Conservation (phyloP, 2,113 vertebrate species). For the Nycticebus coucang region DNA sequence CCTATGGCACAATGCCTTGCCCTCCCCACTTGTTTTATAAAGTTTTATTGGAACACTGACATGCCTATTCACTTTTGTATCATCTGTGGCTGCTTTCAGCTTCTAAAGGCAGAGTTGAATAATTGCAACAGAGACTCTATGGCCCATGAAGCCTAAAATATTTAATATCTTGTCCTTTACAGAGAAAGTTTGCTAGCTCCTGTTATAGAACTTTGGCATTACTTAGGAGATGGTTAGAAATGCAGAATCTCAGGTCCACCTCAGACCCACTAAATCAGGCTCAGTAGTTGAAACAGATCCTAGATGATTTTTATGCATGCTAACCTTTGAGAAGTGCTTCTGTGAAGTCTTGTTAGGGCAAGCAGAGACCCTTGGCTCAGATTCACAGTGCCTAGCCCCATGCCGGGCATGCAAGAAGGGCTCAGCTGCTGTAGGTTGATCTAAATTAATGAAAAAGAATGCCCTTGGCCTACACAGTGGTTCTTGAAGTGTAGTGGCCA, state of each 20-base stretch:
- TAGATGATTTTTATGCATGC: background rate
- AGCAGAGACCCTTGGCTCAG: background rate
- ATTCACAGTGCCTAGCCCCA: background rate
- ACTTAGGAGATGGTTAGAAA: background rate
- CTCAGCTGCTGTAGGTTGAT: background rate
- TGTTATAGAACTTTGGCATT: background rate
- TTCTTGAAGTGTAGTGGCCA: background rate
- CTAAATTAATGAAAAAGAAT: background rate
- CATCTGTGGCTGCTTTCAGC: background rate
- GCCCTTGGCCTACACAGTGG: background rate
- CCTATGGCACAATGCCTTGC: background rate
- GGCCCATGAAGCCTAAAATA: background rate
- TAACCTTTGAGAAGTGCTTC: background rate
- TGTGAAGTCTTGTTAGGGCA: background rate
- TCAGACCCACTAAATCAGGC: background rate
- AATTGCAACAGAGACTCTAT: background rate
- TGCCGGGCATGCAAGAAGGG: background rate
- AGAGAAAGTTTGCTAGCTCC: background rate
- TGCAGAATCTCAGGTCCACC: background rate
- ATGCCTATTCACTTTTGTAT: background rate
- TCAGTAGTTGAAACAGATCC: background rate
- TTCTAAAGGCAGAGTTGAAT: background rate
- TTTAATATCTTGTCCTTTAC: background rate
- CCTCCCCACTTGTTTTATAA: background rate
- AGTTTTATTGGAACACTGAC: constrained; percentile 28